These are phyloP conservation scores for Drosophila histrio DNA, from an alignment of 2,888 invertebrate genomes.

Conservation along the genomic window DNA sequence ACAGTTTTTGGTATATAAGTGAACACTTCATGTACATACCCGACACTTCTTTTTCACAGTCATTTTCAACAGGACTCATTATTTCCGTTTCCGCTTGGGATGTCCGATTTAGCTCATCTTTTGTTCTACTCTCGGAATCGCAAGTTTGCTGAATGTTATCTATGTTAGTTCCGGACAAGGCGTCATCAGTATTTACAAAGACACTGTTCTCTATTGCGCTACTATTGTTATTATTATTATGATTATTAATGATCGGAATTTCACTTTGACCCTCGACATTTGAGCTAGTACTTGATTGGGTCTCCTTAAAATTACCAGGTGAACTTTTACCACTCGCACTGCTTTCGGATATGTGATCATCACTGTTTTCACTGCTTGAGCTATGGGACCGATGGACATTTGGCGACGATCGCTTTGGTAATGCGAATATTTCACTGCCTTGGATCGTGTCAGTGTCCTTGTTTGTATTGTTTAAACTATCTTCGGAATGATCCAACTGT, in stretches of 20 bases:
- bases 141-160: slow-evolving; percentile 29
- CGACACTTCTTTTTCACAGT: slow-evolving; percentile 65
- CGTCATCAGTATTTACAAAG: slow-evolving; percentile 30
- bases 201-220: slow-evolving; percentile 24
- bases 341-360: slow-evolving; percentile 75
- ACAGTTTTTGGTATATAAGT: neutral
- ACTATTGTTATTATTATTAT: slow-evolving; percentile 24
- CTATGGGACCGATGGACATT: slow-evolving; percentile 66
- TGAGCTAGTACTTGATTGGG: slow-evolving; percentile 47
- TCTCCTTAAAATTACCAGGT: slow-evolving; percentile 78
- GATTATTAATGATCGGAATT: slow-evolving; percentile 15
- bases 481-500: slow-evolving; percentile 36
- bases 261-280: slow-evolving; percentile 45
- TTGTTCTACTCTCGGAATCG: slow-evolving; percentile 21
- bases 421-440: slow-evolving; percentile 30
- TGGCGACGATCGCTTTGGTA: slow-evolving; percentile 30
- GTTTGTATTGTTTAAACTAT: slow-evolving; percentile 8
- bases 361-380: slow-evolving; percentile 69
- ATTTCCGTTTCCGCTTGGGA: slow-evolving; percentile 27
- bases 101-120: slow-evolving; percentile 26
- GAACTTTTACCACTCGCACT: slow-evolving; percentile 82
- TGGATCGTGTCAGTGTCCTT: neutral
- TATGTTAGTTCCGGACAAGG: slow-evolving; percentile 16
- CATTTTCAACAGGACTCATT: slow-evolving; percentile 30
- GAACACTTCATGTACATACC: slow-evolving; percentile 52